Evolutionary conservation across 2,113 vertebrate species (phyloP), one percentile per base, ranked within the genome.

Genomic region (Cheirogaleus medius): DNA sequence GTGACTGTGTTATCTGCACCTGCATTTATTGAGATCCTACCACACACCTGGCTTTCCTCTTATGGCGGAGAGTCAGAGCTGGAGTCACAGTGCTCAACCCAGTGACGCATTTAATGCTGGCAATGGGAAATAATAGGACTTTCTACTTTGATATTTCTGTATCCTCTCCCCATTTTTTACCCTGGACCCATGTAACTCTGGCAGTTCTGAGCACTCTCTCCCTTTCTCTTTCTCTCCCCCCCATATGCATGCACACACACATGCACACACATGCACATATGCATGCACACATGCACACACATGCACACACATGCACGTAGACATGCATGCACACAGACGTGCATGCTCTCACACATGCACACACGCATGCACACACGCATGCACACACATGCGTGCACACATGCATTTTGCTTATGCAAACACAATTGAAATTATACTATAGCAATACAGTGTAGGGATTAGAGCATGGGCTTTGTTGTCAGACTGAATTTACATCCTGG

Each of bases 371-470:
- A 13, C 54, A 20, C 32, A 32, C 8, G 23, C 52, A 54, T 18
- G 17, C 44, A 9, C 21, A 27, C 27, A 71, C 9, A 47, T 47
- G 44, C 44, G 34, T 12, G 9, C 49, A 14, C 49, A 52, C 34
- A 10, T 7, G 37, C 17, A 13, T 17, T 66, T 5, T 39, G 42
- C 81, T 68, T 42, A 18, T n/a, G 18, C 23, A 58, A 92, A 85
- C 12, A 29, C 60, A 90, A 39, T 47, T 84, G 66, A 85, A 77
- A 47, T 87, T 34, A 9, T 8, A 4, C 54, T 25, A 5, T 39
- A 39, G 25, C 29, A 17, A 58, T 7, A 1, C 0, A 3, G 1
- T 34, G 5, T 37, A 5, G 12, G 6, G 12, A 49, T 58, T 39
- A 76, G 64, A 47, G 52, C 64, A 6, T 39, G 49, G 27, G 27